Conservation (phyloP, 2,797 vertebrate species). For the Triplophysa yarkandensis region DNA sequence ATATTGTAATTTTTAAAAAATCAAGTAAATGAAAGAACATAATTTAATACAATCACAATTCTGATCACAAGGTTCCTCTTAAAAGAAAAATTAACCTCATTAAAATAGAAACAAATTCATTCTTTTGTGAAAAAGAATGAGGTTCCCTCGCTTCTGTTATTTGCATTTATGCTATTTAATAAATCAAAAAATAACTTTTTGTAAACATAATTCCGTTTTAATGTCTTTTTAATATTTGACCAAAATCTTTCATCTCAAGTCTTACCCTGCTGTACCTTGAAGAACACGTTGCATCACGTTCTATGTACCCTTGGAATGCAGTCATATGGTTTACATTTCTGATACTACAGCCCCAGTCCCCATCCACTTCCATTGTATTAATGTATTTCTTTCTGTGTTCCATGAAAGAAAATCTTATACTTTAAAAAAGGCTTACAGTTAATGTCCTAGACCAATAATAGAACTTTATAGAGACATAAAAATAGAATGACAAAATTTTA, state of each 20-base stretch:
- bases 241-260: background rate
- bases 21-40: background rate
- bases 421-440: background rate
- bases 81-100: background rate
- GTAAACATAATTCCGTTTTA: no score
- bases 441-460: background rate
- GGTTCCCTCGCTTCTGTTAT: no score
- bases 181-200: no score
- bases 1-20: background rate
- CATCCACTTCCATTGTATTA: background rate
- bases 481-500: background rate
- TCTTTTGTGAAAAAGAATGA: background rate
- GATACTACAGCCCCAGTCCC: background rate
- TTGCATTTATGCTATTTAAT: no score
- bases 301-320: background rate
- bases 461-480: background rate
- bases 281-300: background rate
- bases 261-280: background rate
- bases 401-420: background rate
- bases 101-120: background rate
- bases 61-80: background rate
- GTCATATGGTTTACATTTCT: background rate
- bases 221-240: no score
- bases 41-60: background rate
- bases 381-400: background rate